Evolutionary conservation across 2,113 vertebrate genomes (phyloP), one percentile per base, ranked within the genome.

Genomic region (Paracanthobrama guichenoti): DNA sequence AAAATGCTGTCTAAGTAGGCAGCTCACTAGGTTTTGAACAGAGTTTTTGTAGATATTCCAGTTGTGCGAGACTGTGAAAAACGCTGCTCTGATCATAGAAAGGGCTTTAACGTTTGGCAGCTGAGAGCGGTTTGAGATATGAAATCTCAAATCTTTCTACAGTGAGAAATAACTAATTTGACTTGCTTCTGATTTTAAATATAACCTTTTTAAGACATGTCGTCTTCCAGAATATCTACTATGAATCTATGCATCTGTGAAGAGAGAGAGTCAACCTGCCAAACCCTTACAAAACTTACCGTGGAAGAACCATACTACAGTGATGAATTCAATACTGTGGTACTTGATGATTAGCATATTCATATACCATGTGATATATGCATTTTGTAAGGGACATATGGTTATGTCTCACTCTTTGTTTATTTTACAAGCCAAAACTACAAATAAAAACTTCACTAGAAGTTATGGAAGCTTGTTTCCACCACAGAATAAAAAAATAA

Each of bases 231-330:
- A 75, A 75, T 9, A 28, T 28, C 72, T 46, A 13, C 13, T 26
- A 24, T 28, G 42, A 50, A 74, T 50, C 72, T 74, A 74, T 74
- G 72, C 72, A 74, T 74, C 24, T 39, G 66, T 39, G 14, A 67
- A 39, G 31, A 39, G 44, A 24, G 71, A 46, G 44, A 74, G 13
- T 26, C n/a, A 28, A 74, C 72, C 66, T 18, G 66, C 18, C 46
- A 53, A 53, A 53, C 44, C 14, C 24, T 75, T 31, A 53, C 8
- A 9, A 74, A 74, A 48, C 2, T 1, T 9, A 35, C 1, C 0
- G 14, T 18, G 28, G 26, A 31, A 0, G 0, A 7, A 18, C 16
- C 16, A 20, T 53, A 16, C 26, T 24, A 66, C 26, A 5, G 26
- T 16, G 62, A 66, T 7, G 12, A 6, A 18, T 66, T 26, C 24